Evolutionary conservation across 2,113 vertebrate species (phyloP).

Genomic region (Malurus elegans): DNA sequence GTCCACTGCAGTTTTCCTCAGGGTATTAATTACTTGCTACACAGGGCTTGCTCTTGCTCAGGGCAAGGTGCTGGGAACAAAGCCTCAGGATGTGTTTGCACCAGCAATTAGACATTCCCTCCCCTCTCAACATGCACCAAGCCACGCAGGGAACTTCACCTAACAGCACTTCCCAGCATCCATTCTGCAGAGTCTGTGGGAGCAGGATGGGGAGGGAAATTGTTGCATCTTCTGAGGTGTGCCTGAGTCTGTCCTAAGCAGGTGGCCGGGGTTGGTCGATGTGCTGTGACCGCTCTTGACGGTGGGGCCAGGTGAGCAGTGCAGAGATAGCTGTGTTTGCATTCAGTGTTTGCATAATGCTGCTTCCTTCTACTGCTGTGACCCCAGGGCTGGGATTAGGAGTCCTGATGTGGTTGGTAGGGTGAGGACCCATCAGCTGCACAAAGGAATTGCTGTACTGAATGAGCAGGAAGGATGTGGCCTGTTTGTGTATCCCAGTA

Average conservation of each 20-base stretch:
- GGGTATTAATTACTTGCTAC: slow-evolving; percentile 29
- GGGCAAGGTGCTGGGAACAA: not conserved
- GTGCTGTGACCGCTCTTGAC: not conserved
- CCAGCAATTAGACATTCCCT: not conserved
- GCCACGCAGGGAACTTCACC: not conserved
- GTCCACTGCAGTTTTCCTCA: not conserved
- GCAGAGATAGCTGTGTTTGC: fast-evolving
- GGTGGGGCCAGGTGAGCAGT: not conserved
- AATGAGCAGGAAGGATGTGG: not conserved
- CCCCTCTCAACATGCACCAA: not conserved
- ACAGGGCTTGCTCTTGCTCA: not conserved
- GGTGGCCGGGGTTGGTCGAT: not conserved
- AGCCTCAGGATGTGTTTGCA: not conserved
- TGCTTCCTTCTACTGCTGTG: not conserved
- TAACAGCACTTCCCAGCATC: fast-evolving
- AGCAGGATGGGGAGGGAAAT: not conserved
- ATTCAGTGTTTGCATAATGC: fast-evolving
- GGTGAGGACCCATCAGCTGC: not conserved
- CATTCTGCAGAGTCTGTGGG: not conserved
- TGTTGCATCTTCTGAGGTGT: not conserved
- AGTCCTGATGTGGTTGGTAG: not conserved
- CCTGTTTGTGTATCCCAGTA: not conserved
- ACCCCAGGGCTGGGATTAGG: not conserved
- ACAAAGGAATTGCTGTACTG: not conserved
- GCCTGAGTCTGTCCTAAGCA: not conserved